These are phyloP conservation scores for Microdon myrmicae DNA, from an alignment of 2,888 invertebrate genomes.

Conservation along the genomic window DNA sequence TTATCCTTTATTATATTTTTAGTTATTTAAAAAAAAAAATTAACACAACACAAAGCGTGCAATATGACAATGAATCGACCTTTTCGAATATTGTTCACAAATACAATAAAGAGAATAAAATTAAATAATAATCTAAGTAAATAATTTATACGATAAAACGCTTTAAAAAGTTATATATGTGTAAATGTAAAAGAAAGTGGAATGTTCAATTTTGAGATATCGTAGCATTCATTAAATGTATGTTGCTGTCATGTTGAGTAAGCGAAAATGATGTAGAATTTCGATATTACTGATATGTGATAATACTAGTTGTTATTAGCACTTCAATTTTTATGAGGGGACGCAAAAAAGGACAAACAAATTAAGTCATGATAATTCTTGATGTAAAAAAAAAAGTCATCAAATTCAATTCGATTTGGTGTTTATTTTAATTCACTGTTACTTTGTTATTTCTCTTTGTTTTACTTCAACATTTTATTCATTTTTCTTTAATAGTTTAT, in stretches of 20 bases:
- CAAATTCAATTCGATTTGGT: constrained; percentile 52
- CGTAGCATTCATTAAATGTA: constrained; percentile 62
- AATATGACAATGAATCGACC: constrained; percentile 55
- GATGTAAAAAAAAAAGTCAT: constrained; percentile 43
- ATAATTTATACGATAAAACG: constrained; percentile 8
- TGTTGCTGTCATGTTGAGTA: too few species aligned
- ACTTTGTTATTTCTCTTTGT: constrained; percentile 53
- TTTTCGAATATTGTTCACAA: constrained; percentile 27
- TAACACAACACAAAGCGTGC: constrained; percentile 62
- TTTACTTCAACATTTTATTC: constrained; percentile 55
- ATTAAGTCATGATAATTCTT: too few species aligned
- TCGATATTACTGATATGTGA: too few species aligned
- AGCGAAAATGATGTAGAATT: too few species aligned
- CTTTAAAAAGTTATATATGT: constrained; percentile 13
- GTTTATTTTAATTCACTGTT: constrained; percentile 43
- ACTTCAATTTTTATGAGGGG: too few species aligned
- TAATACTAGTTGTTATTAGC: too few species aligned
- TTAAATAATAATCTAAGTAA: constrained; percentile 10
- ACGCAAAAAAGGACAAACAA: constrained; percentile 50
- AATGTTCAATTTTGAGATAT: constrained; percentile 56
- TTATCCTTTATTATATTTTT: constrained; percentile 29
- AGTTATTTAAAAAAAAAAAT: constrained; percentile 35
- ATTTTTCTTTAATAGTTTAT: constrained; percentile 53
- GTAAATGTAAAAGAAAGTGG: constrained; percentile 16
- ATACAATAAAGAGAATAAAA: constrained; percentile 24